Evolutionary conservation across 2,113 vertebrate genomes (phyloP).

Genomic region (Gymnogyps californianus): DNA sequence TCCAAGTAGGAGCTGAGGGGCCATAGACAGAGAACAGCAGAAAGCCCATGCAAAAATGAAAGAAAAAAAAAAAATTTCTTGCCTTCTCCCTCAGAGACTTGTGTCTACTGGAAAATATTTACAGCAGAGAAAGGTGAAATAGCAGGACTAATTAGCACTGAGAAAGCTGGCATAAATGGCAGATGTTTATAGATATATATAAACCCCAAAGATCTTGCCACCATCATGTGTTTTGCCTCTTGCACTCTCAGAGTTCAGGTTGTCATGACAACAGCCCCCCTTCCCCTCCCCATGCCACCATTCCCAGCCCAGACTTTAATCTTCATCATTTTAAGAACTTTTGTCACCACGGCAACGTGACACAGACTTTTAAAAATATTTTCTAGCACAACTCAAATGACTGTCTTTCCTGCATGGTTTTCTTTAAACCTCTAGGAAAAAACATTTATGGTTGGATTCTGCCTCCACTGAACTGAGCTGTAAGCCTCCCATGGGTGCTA

Average conservation of each 20-base stretch:
- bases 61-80: background rate
- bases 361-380: conserved; percentile 50
- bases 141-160: conserved; percentile 20
- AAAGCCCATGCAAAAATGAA: background rate
- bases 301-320: conserved; percentile 35
- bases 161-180: background rate
- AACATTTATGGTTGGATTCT: background rate
- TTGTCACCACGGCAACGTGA: conserved; percentile 43
- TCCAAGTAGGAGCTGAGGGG: background rate
- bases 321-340: conserved; percentile 52
- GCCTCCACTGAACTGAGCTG: background rate
- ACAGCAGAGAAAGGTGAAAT: conserved; percentile 36
- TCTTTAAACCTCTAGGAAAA: background rate
- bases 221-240: conserved; percentile 22
- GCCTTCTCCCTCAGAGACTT: background rate
- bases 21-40: background rate
- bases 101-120: background rate
- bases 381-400: background rate
- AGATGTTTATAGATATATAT: conserved; percentile 31
- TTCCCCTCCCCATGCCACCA: conserved; percentile 19
- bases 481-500: background rate
- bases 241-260: background rate
- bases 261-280: conserved; percentile 45
- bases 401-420: background rate
- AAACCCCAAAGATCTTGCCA: conserved; percentile 35